These are phyloP conservation scores for Resseliella maxima DNA, from an alignment of 2,888 invertebrate genomes.

Conservation along the genomic window DNA sequence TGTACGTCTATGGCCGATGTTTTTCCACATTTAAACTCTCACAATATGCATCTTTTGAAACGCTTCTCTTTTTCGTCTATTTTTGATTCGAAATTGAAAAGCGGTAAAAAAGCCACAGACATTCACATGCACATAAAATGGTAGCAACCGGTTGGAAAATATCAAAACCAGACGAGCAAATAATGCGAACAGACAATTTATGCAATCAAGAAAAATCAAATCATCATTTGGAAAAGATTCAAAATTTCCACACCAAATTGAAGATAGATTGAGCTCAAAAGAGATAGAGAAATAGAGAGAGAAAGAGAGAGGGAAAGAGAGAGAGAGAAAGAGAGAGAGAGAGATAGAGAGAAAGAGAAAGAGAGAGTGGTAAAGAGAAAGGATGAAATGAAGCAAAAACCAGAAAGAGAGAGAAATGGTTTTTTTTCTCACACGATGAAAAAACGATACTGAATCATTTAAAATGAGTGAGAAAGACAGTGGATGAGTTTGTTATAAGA, in stretches of 20 bases:
- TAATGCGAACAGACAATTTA: constrained; percentile 48
- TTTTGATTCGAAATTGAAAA: constrained; percentile 9
- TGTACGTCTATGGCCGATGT: constrained; percentile 33
- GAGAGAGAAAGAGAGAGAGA: neutral
- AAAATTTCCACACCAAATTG: neutral
- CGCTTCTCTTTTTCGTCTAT: neutral
- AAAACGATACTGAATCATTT: neutral
- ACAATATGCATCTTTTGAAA: constrained; percentile 32
- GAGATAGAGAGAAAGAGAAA: neutral
- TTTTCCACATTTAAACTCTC: constrained; percentile 32
- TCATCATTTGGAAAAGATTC: constrained; percentile 51
- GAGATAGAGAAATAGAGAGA: neutral
- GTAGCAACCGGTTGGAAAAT: constrained; percentile 8
- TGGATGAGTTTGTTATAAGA: neutral
- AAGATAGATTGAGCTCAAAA: neutral
- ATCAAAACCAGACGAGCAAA: constrained; percentile 53
- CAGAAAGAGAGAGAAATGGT: neutral
- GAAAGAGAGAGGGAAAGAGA: neutral
- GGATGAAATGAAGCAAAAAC: neutral
- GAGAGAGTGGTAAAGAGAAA: neutral
- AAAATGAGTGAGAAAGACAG: too few species aligned
- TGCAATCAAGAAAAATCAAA: constrained; percentile 53
- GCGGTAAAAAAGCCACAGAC: constrained; percentile 41
- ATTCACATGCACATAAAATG: constrained; percentile 1
- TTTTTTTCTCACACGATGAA: too few species aligned